phyloP scores from a whole-genome alignment of 2,888 invertebrate species.

The Frankliniella intonsa region DNA sequence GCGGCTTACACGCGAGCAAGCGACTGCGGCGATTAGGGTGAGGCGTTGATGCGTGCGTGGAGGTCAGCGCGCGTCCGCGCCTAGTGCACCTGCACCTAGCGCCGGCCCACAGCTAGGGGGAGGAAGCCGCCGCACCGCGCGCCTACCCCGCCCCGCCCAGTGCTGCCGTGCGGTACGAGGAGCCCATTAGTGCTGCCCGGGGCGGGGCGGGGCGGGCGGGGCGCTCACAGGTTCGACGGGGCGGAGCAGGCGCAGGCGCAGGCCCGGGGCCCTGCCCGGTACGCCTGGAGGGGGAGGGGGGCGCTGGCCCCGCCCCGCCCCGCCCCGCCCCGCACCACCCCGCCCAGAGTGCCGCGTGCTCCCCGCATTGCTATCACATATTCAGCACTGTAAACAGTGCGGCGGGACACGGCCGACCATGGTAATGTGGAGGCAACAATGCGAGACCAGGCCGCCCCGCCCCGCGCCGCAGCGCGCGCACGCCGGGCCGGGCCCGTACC shows the following conservation, averaged over 20 bases:
- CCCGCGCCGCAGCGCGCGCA: not conserved
- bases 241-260: too few species aligned
- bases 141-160: not conserved
- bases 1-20: too few species aligned
- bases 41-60: too few species aligned
- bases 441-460: not conserved
- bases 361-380: conserved; percentile 17
- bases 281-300: too few species aligned
- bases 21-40: too few species aligned
- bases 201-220: not conserved
- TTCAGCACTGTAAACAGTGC: conserved; percentile 13
- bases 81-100: too few species aligned
- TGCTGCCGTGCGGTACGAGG: not conserved
- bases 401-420: conserved; percentile 6
- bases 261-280: too few species aligned
- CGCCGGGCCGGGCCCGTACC: not conserved
- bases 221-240: not conserved
- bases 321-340: not conserved
- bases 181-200: not conserved
- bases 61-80: too few species aligned
- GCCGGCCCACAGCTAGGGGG: too few species aligned
- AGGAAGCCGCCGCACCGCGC: too few species aligned
- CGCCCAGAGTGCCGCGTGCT: not conserved
- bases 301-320: not conserved
- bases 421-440: conserved; percentile 17